Conservation (phyloP, 2,888 invertebrate species). For the Lochmaea crataegi region DNA sequence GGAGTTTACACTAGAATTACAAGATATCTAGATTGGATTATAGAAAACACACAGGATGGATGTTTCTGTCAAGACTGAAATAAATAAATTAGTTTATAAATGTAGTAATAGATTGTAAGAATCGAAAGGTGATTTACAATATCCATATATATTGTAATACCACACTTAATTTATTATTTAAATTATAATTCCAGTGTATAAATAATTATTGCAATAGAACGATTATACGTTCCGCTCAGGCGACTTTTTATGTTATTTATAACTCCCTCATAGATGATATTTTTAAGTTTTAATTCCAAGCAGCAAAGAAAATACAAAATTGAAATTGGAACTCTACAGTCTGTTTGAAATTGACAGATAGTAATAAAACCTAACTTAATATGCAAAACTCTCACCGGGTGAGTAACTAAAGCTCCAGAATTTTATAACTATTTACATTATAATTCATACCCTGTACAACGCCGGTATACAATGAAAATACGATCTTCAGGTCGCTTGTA, state of each 20-base stretch:
- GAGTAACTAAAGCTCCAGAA: too few relatives aligned
- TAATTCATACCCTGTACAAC: too few relatives aligned
- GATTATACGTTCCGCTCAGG: slow-evolving; percentile 1
- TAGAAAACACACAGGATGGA: slow-evolving; percentile 81
- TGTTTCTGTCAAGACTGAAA: slow-evolving; percentile 78
- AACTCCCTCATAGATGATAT: too few relatives aligned
- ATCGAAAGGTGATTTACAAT: background rate
- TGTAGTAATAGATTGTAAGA: background rate
- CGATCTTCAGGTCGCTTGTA: too few relatives aligned
- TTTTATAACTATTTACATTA: too few relatives aligned
- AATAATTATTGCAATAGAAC: background rate
- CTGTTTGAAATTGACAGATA: too few relatives aligned
- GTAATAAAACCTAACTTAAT: too few relatives aligned
- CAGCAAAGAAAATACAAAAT: too few relatives aligned
- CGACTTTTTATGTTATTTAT: background rate
- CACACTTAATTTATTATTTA: slow-evolving; percentile 3
- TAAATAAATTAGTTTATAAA: background rate
- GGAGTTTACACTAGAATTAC: slow-evolving; percentile 88
- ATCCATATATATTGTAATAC: background rate
- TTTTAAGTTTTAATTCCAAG: too few relatives aligned
- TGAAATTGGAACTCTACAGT: too few relatives aligned
- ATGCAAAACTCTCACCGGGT: too few relatives aligned
- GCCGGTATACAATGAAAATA: too few relatives aligned
- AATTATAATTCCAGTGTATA: slow-evolving; percentile 1
- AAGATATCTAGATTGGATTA: slow-evolving; percentile 85